A percentile compares a stretch with the other conserved stretches of the same genome.
Conservation (phyloP, 2,797 vertebrate species). For the Lacerta bilineata region DNA sequence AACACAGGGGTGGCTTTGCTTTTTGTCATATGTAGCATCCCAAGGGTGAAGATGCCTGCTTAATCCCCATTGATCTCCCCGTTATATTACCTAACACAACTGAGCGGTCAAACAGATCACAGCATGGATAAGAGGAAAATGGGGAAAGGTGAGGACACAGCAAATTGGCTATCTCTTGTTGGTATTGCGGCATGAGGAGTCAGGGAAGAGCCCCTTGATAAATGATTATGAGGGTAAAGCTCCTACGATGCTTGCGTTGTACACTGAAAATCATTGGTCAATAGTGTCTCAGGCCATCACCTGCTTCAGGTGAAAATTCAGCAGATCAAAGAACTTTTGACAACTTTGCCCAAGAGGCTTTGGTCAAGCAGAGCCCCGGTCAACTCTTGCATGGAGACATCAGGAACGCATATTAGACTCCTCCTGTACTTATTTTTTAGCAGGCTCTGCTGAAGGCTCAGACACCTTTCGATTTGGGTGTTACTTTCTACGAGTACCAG, state of each 20-base stretch:
- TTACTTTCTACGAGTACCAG: not conserved
- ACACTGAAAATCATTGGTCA: not conserved
- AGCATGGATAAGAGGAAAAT: not conserved
- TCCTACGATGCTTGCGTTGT: not conserved
- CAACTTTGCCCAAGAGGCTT: not conserved
- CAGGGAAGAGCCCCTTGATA: not conserved
- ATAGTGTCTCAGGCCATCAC: not conserved
- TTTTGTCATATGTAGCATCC: not conserved
- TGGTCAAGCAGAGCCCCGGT: slow-evolving; percentile 20
- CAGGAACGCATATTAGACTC: not conserved
- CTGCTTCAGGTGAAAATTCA: not conserved
- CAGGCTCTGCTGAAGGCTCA: not conserved
- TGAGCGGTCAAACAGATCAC: not conserved
- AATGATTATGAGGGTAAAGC: not conserved
- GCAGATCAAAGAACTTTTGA: not conserved
- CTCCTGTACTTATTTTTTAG: not conserved
- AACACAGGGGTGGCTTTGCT: not conserved
- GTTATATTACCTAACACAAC: not conserved
- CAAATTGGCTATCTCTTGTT: not conserved
- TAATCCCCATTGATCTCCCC: not conserved
- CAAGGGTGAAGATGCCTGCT: not conserved
- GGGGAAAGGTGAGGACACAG: not conserved
- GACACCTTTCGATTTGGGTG: not conserved
- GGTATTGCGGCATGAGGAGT: not conserved
- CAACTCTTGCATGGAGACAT: not conserved